phyloP scores from a whole-genome alignment of 1,140 invertebrate genomes.

The Parasteatoda tepidariorum region DNA sequence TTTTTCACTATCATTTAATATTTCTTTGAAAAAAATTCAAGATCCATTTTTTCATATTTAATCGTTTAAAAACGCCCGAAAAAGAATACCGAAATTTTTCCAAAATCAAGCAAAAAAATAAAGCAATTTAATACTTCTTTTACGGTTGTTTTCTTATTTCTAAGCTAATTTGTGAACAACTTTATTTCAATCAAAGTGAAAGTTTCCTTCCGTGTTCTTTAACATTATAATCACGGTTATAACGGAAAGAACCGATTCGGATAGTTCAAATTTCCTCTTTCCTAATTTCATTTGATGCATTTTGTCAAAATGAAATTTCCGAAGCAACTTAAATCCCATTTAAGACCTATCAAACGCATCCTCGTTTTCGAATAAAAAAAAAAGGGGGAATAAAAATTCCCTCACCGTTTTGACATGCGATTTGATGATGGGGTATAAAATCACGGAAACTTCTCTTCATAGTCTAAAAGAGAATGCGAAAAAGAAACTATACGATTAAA shows the following conservation, averaged over 20 bases:
- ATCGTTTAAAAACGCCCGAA: not conserved
- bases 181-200: not conserved
- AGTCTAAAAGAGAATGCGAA: not conserved
- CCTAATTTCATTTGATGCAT: not conserved
- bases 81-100: not conserved
- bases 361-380: not conserved
- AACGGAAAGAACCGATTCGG: not conserved
- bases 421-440: not conserved
- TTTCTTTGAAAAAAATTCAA: no score
- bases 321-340: not conserved
- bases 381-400: no score
- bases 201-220: not conserved
- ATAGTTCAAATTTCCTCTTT: not conserved
- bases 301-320: not conserved
- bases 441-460: not conserved
- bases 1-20: no score
- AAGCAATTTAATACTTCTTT: no score
- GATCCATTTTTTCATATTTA: not conserved
- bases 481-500: not conserved
- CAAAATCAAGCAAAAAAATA: no score
- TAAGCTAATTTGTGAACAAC: no score
- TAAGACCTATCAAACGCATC: not conserved
- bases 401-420: constrained; percentile 3
- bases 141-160: no score
- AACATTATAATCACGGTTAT: not conserved